phyloP scores from a whole-genome alignment of 2,888 invertebrate species.

The Hololepta plana region DNA sequence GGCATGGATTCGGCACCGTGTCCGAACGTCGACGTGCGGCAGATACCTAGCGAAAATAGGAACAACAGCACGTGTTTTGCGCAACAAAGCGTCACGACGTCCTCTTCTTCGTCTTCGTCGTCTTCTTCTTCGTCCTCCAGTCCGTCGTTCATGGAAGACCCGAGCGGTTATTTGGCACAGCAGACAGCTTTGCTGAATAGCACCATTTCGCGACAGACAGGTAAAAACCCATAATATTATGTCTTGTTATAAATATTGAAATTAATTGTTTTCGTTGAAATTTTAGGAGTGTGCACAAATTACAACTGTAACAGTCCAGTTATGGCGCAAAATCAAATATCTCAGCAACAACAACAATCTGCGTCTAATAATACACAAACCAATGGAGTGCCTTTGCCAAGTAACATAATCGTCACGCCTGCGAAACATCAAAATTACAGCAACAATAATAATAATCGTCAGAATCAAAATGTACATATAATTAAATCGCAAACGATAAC shows the following conservation, averaged over 20 bases:
- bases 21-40: constrained; percentile 40
- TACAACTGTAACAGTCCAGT: constrained; percentile 22
- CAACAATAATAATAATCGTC: constrained; percentile 14
- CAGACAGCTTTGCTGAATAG: constrained; percentile 75
- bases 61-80: constrained; percentile 1
- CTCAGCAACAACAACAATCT: constrained; percentile 15
- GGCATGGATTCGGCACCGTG: constrained; percentile 30
- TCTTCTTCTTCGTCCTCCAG: too few species aligned
- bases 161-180: constrained; percentile 77
- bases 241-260: constrained; percentile 5
- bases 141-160: constrained; percentile 82
- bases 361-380: constrained; percentile 17
- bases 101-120: too few species aligned
- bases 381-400: constrained; percentile 26
- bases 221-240: constrained; percentile 10
- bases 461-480: constrained; percentile 16
- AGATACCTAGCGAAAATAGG: constrained; percentile 28
- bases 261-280: constrained; percentile 3
- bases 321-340: constrained; percentile 13
- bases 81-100: neutral
- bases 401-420: constrained; percentile 20
- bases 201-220: constrained; percentile 52
- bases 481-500: constrained; percentile 14
- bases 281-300: constrained; percentile 15
- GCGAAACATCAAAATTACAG: constrained; percentile 16